Base-by-base conservation (phyloP, 2,113 vertebrate species). In the Furnarius figulus region DNA sequence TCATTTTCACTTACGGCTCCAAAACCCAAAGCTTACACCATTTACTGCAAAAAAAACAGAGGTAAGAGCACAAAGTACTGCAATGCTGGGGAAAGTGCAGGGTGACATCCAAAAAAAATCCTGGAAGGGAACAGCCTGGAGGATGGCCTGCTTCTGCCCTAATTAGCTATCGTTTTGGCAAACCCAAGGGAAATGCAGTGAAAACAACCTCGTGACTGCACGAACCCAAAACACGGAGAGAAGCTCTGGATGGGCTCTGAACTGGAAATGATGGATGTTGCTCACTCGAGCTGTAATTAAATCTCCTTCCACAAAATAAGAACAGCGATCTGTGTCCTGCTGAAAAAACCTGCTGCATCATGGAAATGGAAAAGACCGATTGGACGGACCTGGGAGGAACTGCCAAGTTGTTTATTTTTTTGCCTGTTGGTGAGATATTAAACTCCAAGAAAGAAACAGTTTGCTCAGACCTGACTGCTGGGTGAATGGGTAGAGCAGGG, bases 201-300 rank as follows among this genome's bases (percentile, higher is more conserved):
- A 95, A 84, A 89, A 78, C 49, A 95, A 49, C 22, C 42, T 63
- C 40, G 37, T 79, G 78, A 72, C 72, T 93, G 58, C 90, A 76
- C 2, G 1, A 50, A 74, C 37, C 39, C 85, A 53, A 49, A 46
- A 46, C 52, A 56, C 35, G 2, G 87, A 71, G 50, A 87, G 95
- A n/a, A 76, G 83, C 40, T 88, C 66, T 70, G 85, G 65, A 89
- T 93, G 91, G 61, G 68, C 81, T 96, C 82, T 66, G 75, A 90
- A 88, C 84, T 96, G 88, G 95, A 95, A 97, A 96, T 97, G 95
- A 97, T 96, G 96, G 95, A 97, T 97, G 87, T 87, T 83, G 62
- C 88, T 97, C 90, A 79, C 90, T 97, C 0, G 11, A 5, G 5
- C 92, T 92, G 92, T 96, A 97, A 96, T 97, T 97, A 95, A 91